Base-by-base conservation (phyloP, 2,113 vertebrate genomes). In the Pseudopipra pipra region DNA sequence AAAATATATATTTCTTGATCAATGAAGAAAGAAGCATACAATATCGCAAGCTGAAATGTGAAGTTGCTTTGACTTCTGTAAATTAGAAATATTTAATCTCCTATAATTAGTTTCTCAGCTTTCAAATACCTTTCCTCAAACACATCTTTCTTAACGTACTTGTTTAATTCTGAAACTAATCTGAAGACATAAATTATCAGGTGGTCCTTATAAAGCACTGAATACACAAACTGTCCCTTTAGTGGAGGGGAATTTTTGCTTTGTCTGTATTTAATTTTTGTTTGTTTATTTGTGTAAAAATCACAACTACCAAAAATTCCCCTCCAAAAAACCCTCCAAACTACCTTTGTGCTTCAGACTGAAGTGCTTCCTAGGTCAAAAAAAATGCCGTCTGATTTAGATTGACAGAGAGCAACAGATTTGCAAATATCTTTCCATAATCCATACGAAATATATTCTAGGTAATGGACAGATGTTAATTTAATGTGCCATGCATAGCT, bases 281-380 rank as follows among this genome's bases (percentile, higher is more conserved):
- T 13, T 58, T 58, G 55, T 14, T 35, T n/a, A 14, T 35, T 25
- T 59, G 23, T 35, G 4, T 7, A 58, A 61, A 46, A 49, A 39
- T 17, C 39, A 19, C 3, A 21, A 6, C 8, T 19, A 19, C 6
- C 0, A 8, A 47, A 43, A 27, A 11, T 14, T 16, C 8, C 15
- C 12, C 2, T 15, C 6, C 2, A 6, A 28, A 27, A 75, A 20
- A 3, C 15, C 4, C 6, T 4, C 9, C 5, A 47, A 54, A 31
- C 2, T 9, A 47, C 12, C 2, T 56, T 41, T 3, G 2, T 59
- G 20, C 24, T 33, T 89, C 23, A 14, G 7, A 8, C 8, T 35
- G 20, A 80, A 76, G 4, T 11, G n/a, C 8, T 79, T 85, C 44
- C 21, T 35, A 52, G 18, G 21, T 68, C 5, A 76, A 43, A 86